A percentile compares a stretch with the other conserved stretches of the same genome.
Conservation (phyloP, 2,888 invertebrate genomes). For the Leucoptera coffeella region DNA sequence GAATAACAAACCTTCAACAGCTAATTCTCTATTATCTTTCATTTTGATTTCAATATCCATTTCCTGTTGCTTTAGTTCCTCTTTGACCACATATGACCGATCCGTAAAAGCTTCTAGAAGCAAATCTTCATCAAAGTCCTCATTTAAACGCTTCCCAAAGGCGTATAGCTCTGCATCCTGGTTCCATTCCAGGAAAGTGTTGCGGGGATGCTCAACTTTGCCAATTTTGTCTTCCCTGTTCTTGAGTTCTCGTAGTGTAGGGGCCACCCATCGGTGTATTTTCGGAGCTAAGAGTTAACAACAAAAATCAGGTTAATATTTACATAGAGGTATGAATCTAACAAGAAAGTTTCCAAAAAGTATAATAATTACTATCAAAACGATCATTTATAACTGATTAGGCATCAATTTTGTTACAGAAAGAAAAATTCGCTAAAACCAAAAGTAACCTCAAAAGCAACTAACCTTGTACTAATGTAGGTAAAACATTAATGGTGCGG, state of each 20-base stretch:
- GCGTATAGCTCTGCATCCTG: conserved; percentile 81
- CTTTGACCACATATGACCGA: conserved; percentile 67
- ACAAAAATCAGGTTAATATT: neutral
- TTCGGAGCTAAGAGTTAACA: conserved; percentile 15
- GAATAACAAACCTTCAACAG: conserved; percentile 52
- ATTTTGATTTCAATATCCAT: conserved; percentile 64
- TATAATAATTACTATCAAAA: too few species aligned
- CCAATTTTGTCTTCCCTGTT: conserved; percentile 50
- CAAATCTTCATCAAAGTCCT: conserved; percentile 67
- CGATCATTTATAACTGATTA: too few species aligned
- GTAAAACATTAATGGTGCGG: conserved; percentile 14
- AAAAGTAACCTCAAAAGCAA: conserved; percentile 2
- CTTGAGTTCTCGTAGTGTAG: conserved; percentile 59
- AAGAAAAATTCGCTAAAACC: too few species aligned
- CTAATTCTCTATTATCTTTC: conserved; percentile 63
- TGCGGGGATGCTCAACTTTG: conserved; percentile 45
- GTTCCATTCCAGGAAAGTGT: conserved; percentile 78
- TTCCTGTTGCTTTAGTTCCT: conserved; percentile 61
- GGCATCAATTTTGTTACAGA: too few species aligned
- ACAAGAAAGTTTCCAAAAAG: neutral
- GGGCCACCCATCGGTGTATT: conserved; percentile 61
- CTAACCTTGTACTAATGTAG: conserved; percentile 19
- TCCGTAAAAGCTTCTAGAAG: conserved; percentile 75
- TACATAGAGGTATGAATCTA: neutral
- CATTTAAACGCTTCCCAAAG: conserved; percentile 78